Conservation (phyloP, 2,888 invertebrate species). For the Drosophila leonis region DNA sequence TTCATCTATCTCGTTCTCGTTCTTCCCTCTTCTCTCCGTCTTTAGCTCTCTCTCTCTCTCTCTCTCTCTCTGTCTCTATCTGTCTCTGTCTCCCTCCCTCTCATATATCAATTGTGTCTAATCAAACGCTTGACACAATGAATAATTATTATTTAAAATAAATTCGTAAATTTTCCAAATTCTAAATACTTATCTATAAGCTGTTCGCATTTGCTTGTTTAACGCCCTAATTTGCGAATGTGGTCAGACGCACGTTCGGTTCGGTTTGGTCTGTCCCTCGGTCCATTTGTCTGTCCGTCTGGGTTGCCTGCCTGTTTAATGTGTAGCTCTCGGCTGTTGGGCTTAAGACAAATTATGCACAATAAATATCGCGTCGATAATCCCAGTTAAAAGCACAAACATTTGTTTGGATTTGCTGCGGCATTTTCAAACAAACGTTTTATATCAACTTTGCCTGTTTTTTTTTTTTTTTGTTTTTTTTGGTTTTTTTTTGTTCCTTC, state of each 20-base stretch:
- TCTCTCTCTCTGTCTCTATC: background rate
- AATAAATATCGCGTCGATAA: conserved; percentile 77
- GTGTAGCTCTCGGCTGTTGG: conserved; percentile 26
- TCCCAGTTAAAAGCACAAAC: conserved; percentile 77
- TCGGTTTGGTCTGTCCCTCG: background rate
- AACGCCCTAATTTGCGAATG: conserved; percentile 24
- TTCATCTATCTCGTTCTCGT: background rate
- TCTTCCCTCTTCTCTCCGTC: background rate
- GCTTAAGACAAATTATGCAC: conserved; percentile 67
- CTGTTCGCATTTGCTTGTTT: conserved; percentile 28
- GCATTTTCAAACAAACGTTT: conserved; percentile 51
- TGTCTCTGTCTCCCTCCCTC: background rate
- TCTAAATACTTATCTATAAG: conserved; percentile 21
- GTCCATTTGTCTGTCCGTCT: background rate
- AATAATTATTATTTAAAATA: no score
- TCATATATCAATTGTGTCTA: background rate
- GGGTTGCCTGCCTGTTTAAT: background rate
- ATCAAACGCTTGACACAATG: background rate
- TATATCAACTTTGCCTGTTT: conserved; percentile 19
- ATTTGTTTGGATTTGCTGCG: conserved; percentile 73
- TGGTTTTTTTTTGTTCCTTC: no score
- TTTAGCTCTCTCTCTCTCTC: background rate
- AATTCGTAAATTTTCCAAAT: background rate
- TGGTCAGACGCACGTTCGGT: conserved; percentile 29
- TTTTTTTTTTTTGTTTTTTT: background rate